These are phyloP conservation scores for Metaphire vulgaris DNA, from an alignment of 1,140 invertebrate species.

Conservation along the genomic window DNA sequence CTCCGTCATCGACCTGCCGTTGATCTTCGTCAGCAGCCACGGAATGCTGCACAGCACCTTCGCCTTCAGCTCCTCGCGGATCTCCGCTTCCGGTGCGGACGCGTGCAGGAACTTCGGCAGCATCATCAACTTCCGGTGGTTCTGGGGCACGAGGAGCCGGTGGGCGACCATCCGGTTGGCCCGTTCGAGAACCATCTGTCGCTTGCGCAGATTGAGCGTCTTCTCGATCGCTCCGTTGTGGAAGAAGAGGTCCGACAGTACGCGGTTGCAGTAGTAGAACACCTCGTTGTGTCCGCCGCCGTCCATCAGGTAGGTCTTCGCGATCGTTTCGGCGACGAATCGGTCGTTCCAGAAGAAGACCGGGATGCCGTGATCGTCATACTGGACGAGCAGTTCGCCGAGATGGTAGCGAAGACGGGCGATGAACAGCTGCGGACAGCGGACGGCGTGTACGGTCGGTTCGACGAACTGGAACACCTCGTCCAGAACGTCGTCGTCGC, in stretches of 20 bases:
- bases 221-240: background rate
- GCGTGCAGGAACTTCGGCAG: background rate
- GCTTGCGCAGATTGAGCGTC: background rate
- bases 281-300: background rate
- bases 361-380: background rate
- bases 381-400: background rate
- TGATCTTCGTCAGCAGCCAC: background rate
- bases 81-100: background rate
- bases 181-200: background rate
- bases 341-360: background rate
- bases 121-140: background rate
- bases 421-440: background rate
- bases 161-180: background rate
- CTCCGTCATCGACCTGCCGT: background rate
- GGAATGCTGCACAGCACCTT: background rate
- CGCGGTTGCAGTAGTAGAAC: background rate
- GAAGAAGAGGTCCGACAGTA: background rate
- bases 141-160: background rate
- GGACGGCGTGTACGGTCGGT: background rate
- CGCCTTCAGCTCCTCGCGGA: background rate
- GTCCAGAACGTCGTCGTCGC: slow-evolving; percentile 30
- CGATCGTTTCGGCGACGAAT: background rate
- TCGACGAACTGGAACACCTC: slow-evolving; percentile 25
- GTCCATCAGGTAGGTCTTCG: background rate
- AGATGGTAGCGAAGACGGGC: background rate